A percentile compares a stretch with the other conserved stretches of the same genome.
Evolutionary conservation across 2,888 invertebrate genomes (phyloP).

Genomic region (Andrena camellia): DNA sequence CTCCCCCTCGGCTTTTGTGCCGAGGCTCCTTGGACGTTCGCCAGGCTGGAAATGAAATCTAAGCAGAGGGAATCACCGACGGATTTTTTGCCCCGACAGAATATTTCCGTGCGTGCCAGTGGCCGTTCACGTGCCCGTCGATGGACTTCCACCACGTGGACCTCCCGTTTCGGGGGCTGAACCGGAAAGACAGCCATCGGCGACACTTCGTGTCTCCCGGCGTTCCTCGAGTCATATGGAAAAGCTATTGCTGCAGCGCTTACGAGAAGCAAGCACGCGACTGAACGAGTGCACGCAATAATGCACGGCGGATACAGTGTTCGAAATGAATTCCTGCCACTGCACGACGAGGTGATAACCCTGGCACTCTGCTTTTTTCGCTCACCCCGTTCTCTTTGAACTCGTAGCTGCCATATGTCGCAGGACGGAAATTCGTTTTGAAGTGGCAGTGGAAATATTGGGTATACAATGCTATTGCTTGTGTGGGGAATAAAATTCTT

Average conservation of each 20-base stretch:
- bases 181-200: background rate
- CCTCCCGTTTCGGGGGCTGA: slow-evolving; percentile 30
- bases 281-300: slow-evolving; percentile 9
- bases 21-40: slow-evolving; percentile 45
- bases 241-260: slow-evolving; percentile 27
- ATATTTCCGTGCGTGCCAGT: slow-evolving; percentile 45
- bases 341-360: background rate
- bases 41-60: slow-evolving; percentile 66
- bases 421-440: background rate
- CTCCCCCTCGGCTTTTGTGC: slow-evolving; percentile 27
- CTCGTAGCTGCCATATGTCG: background rate
- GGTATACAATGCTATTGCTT: no score
- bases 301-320: slow-evolving; percentile 10
- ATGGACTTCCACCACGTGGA: slow-evolving; percentile 19
- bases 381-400: background rate
- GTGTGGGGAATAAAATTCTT: no score
- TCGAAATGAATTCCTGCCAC: slow-evolving; percentile 9
- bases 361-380: background rate
- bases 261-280: slow-evolving; percentile 15
- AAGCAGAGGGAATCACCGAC: slow-evolving; percentile 45
- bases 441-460: no score
- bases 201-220: background rate
- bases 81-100: slow-evolving; percentile 44
- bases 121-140: slow-evolving; percentile 23
- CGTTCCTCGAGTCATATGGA: slow-evolving; percentile 4